Conservation (phyloP, 2,888 invertebrate genomes). For the Dryadula phaetusa region DNA sequence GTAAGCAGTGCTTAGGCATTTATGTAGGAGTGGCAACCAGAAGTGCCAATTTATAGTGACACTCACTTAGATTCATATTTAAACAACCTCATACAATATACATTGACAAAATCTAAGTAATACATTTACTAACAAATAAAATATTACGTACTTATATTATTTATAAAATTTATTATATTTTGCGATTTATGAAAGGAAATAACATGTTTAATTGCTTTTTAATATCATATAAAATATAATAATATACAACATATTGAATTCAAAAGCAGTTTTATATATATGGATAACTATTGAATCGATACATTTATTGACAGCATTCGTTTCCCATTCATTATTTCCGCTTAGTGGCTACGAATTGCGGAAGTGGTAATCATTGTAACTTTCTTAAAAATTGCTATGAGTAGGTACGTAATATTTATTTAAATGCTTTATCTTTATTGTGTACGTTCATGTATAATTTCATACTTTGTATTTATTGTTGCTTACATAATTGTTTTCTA, state of each 20-base stretch:
- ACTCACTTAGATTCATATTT: constrained; percentile 33
- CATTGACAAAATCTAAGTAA: not conserved
- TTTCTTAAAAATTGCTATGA: constrained; percentile 25
- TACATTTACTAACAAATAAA: not conserved
- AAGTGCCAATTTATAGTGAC: constrained; percentile 41
- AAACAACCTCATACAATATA: constrained; percentile 20
- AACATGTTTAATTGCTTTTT: constrained; percentile 5
- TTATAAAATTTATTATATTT: constrained; percentile 4
- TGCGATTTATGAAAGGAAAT: not conserved
- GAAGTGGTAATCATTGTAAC: constrained; percentile 24
- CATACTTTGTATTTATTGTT: not conserved
- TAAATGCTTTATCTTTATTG: constrained; percentile 13
- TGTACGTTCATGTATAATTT: constrained; percentile 1
- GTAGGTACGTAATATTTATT: constrained; percentile 19
- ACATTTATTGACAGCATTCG: constrained; percentile 22
- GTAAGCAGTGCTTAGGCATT: constrained; percentile 41
- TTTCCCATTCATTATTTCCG: constrained; percentile 30
- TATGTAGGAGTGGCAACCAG: constrained; percentile 40
- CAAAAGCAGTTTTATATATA: constrained; percentile 8
- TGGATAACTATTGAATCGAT: constrained; percentile 4
- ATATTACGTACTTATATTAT: not conserved
- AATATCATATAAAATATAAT: constrained; percentile 15
- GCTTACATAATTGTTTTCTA: constrained; percentile 8
- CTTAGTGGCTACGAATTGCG: constrained; percentile 27
- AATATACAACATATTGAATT: not conserved